phyloP scores from a whole-genome alignment of 1,140 invertebrate species.

The Caerostris darwini region DNA sequence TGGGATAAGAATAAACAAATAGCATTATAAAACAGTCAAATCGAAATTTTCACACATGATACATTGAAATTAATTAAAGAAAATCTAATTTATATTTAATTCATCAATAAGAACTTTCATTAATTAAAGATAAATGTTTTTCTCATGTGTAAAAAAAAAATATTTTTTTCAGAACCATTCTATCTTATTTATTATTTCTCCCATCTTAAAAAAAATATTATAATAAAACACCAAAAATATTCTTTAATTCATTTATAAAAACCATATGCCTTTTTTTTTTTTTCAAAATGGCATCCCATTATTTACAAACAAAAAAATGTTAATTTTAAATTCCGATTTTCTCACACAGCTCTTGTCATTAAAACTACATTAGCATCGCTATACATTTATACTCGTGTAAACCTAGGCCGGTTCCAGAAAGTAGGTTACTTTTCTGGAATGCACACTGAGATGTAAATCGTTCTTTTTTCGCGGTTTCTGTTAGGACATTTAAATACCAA shows the following conservation, averaged over 20 bases:
- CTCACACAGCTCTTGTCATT: background rate
- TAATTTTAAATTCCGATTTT: background rate
- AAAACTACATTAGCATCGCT: constrained; percentile 19
- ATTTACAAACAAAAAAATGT: background rate
- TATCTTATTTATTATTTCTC: background rate
- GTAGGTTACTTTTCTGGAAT: constrained; percentile 54
- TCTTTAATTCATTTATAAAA: background rate
- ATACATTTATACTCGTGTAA: constrained; percentile 31
- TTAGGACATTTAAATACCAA: constrained; percentile 52
- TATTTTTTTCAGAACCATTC: background rate
- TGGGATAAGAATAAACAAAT: too few relatives aligned
- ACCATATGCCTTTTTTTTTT: too few relatives aligned
- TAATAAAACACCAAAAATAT: background rate
- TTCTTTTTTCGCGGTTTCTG: constrained; percentile 19
- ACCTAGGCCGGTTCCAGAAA: background rate
- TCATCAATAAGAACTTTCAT: too few relatives aligned
- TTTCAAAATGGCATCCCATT: background rate
- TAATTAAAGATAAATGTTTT: too few relatives aligned
- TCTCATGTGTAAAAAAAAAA: background rate
- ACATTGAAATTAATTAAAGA: too few relatives aligned
- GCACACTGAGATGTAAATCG: constrained; percentile 45
- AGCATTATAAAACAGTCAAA: too few relatives aligned
- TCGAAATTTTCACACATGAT: too few relatives aligned
- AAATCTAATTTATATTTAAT: too few relatives aligned
- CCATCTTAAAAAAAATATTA: background rate